These are phyloP conservation scores for Mellivora capensis DNA, from an alignment of 2,113 vertebrate genomes.

Conservation along the genomic window DNA sequence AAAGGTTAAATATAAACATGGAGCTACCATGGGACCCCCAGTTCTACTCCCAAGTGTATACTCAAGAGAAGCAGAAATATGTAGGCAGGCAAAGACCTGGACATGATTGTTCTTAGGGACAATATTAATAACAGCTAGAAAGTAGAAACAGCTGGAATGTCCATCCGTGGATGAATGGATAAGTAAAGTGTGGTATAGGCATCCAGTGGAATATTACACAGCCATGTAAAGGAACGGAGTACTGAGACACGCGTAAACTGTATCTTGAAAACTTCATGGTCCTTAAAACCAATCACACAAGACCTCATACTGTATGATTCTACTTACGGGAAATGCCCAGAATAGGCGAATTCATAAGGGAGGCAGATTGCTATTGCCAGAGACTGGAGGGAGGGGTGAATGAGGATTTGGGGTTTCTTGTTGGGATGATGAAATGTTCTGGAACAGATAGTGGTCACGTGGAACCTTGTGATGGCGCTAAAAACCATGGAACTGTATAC, in stretches of 20 bases:
- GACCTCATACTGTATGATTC: not conserved
- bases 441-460: not conserved
- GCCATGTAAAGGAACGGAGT: not conserved
- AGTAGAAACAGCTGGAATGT: not conserved
- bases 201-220: not conserved
- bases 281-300: not conserved
- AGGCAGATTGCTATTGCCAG: not conserved
- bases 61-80: not conserved
- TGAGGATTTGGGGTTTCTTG: not conserved
- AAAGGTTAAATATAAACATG: not conserved
- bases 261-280: not conserved
- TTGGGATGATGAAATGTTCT: not conserved
- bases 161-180: not conserved
- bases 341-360: not conserved
- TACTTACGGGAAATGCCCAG: not conserved
- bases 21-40: not conserved
- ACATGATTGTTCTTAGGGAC: not conserved
- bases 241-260: not conserved
- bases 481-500: not conserved
- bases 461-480: not conserved
- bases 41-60: not conserved
- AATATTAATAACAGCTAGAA: not conserved
- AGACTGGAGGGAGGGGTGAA: not conserved
- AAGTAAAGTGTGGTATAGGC: not conserved
- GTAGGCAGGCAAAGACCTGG: not conserved